Conservation (phyloP, 2,888 invertebrate species). For the Drosophila meridionalis region DNA sequence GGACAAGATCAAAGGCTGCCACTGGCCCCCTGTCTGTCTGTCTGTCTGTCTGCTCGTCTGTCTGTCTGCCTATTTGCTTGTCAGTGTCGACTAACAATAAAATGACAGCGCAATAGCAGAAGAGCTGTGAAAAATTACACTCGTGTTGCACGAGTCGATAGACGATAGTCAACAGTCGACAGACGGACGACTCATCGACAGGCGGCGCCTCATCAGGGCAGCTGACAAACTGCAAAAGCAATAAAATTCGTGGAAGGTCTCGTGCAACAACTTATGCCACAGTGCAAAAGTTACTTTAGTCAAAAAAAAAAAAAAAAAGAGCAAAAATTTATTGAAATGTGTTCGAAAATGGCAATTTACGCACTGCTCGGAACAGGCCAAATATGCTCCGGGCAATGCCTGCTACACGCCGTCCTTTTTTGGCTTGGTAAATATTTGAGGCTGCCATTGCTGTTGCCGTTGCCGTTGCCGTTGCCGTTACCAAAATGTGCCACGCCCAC, state of each 20-base stretch:
- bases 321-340: constrained; percentile 69
- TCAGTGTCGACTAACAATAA: constrained; percentile 58
- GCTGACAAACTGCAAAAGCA: constrained; percentile 60
- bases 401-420: constrained; percentile 49
- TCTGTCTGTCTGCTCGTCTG: constrained; percentile 1
- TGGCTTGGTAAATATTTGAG: constrained; percentile 42
- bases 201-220: constrained; percentile 36
- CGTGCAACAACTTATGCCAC: constrained; percentile 42
- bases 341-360: constrained; percentile 79
- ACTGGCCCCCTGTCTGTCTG: neutral
- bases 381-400: constrained; percentile 71
- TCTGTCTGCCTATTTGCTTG: constrained; percentile 10
- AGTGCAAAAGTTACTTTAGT: constrained; percentile 40
- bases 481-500: constrained; percentile 7
- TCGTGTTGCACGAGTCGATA: constrained; percentile 52
- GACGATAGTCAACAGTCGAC: constrained; percentile 9
- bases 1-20: constrained; percentile 63
- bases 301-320: constrained; percentile 26
- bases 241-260: constrained; percentile 52
- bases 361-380: constrained; percentile 68
- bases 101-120: constrained; percentile 69
- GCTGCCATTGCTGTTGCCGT: neutral
- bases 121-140: constrained; percentile 41
- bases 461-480: neutral
- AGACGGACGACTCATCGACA: constrained; percentile 21